Percentiles rank a stretch among this genome's conserved stretches.
Conservation (phyloP, 2,113 vertebrate genomes). For the Muntiacus reevesi region DNA sequence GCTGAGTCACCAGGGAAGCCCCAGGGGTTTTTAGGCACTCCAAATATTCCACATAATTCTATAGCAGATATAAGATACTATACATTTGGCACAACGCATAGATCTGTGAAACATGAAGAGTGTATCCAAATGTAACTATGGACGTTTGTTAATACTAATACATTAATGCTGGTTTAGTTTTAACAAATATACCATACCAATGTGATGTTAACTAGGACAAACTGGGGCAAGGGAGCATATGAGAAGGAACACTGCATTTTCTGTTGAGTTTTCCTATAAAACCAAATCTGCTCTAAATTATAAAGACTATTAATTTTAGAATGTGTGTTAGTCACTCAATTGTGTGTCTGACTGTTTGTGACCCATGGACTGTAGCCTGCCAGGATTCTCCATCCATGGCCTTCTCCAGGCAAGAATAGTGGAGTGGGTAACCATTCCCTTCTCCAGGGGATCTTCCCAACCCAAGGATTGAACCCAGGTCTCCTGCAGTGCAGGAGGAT, state of each 20-base stretch:
- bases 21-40: neutral
- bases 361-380: neutral
- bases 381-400: neutral
- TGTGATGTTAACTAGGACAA: neutral
- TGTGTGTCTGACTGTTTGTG: neutral
- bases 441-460: neutral
- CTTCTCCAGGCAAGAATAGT: neutral
- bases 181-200: neutral
- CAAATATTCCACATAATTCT: neutral
- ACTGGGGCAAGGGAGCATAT: accelerated
- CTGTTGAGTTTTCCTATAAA: neutral
- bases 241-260: neutral
- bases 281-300: neutral
- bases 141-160: neutral
- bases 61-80: neutral
- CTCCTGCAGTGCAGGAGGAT: neutral
- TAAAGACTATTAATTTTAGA: neutral
- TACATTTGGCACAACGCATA: neutral
- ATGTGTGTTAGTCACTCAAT: neutral
- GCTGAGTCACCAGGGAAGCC: neutral
- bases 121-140: neutral
- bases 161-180: neutral
- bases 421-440: neutral
- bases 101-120: neutral
- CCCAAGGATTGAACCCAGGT: neutral